These are phyloP conservation scores for Aphelinus certus DNA, from an alignment of 1,140 invertebrate genomes.

Conservation along the genomic window DNA sequence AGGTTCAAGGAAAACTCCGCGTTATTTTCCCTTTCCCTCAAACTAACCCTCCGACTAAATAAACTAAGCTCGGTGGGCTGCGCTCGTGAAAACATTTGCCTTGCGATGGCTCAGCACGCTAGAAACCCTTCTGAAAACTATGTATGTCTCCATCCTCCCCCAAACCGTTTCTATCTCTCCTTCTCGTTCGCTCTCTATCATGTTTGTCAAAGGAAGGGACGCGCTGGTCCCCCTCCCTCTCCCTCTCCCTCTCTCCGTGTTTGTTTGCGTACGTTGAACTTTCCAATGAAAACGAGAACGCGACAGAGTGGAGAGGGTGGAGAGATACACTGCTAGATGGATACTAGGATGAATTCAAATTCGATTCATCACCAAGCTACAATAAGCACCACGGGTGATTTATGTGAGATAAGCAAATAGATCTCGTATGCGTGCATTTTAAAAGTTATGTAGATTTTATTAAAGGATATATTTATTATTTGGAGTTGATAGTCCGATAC, in stretches of 20 bases:
- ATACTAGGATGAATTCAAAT: not conserved
- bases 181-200: not conserved
- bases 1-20: conserved; percentile 28
- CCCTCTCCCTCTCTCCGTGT: conserved; percentile 14
- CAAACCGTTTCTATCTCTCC: not conserved
- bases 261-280: not conserved
- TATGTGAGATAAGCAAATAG: too few species aligned
- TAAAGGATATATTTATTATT: too few species aligned
- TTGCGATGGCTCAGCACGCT: not conserved
- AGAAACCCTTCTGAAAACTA: conserved; percentile 9
- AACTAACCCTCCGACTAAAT: conserved; percentile 31
- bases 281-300: conserved; percentile 15
- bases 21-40: conserved; percentile 34
- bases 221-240: not conserved
- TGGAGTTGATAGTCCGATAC: too few species aligned
- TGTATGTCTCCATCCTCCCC: not conserved
- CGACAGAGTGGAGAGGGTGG: not conserved
- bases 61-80: conserved; percentile 17
- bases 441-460: too few species aligned
- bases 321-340: conserved; percentile 1
- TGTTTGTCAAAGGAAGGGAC: too few species aligned
- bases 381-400: too few species aligned
- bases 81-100: conserved; percentile 36
- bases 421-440: too few species aligned
- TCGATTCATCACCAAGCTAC: too few species aligned